Evolutionary conservation across 2,113 vertebrate genomes (phyloP).

Genomic region (Sigmodon hispidus): DNA sequence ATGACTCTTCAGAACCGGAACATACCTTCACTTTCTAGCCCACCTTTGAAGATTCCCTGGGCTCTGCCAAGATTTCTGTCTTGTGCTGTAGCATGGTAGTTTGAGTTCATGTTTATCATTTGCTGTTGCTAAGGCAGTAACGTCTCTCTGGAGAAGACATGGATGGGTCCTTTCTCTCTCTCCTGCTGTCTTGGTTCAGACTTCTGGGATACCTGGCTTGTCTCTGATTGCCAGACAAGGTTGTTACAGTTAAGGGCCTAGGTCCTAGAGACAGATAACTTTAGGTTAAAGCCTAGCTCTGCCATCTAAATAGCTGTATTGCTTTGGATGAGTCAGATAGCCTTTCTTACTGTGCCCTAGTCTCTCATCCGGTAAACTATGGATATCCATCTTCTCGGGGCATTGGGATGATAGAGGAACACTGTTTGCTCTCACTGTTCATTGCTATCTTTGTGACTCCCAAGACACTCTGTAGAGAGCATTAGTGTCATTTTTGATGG

Average conservation of each 20-base stretch:
- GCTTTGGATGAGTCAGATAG: background rate
- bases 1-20: conserved; percentile 11
- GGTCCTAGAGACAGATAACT: background rate
- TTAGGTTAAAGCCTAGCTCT: background rate
- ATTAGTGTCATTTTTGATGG: conserved; percentile 39
- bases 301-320: background rate
- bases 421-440: background rate
- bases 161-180: background rate
- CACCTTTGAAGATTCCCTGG: background rate
- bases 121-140: background rate
- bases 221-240: background rate
- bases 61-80: background rate
- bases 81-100: background rate
- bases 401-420: background rate
- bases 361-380: background rate
- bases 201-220: background rate
- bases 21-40: conserved; percentile 2
- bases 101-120: background rate
- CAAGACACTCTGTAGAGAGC: background rate
- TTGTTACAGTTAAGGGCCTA: background rate
- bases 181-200: background rate
- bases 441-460: background rate
- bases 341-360: background rate
- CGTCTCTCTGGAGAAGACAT: background rate
- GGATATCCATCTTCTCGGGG: background rate